Conservation (phyloP, 2,797 vertebrate genomes). For the Hephaestus fuliginosus region DNA sequence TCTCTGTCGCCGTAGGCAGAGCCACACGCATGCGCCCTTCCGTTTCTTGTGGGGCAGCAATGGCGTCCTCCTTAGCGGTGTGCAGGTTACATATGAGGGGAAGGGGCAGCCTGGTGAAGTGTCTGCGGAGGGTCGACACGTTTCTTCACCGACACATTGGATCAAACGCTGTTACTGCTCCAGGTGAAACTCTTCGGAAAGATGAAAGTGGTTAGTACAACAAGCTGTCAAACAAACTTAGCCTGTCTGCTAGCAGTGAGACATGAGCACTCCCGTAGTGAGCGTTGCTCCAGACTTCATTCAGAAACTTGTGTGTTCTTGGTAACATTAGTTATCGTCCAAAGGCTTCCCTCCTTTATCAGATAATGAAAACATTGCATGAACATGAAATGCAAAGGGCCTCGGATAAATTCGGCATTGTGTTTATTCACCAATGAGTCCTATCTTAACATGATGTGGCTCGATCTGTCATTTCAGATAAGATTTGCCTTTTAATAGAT, state of each 20-base stretch:
- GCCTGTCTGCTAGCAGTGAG: neutral
- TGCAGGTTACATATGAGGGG: slow-evolving; percentile 75
- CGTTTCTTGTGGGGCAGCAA: slow-evolving; percentile 33
- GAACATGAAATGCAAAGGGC: too few species aligned
- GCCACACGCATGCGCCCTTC: slow-evolving; percentile 67
- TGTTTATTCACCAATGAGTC: neutral
- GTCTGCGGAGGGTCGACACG: slow-evolving; percentile 45
- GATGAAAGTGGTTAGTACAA: slow-evolving; percentile 62
- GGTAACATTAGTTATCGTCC: rapidly evolving
- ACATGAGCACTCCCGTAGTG: rapidly evolving
- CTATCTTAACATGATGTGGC: neutral
- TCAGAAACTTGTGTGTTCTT: neutral
- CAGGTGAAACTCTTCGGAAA: slow-evolving; percentile 30
- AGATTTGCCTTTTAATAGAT: neutral
- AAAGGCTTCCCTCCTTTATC: rapidly evolving
- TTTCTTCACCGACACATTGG: slow-evolving; percentile 48
- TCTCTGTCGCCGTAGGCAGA: slow-evolving; percentile 69
- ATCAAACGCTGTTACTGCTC: slow-evolving; percentile 47
- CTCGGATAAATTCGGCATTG: neutral
- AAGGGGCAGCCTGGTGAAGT: slow-evolving; percentile 45
- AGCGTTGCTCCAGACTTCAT: neutral
- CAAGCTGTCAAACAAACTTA: neutral
- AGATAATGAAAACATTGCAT: neutral
- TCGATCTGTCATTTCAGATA: neutral
- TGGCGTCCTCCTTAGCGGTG: slow-evolving; percentile 82